phyloP scores from a whole-genome alignment of 1,140 invertebrate species.

The Drosophila pseudoananassae region DNA sequence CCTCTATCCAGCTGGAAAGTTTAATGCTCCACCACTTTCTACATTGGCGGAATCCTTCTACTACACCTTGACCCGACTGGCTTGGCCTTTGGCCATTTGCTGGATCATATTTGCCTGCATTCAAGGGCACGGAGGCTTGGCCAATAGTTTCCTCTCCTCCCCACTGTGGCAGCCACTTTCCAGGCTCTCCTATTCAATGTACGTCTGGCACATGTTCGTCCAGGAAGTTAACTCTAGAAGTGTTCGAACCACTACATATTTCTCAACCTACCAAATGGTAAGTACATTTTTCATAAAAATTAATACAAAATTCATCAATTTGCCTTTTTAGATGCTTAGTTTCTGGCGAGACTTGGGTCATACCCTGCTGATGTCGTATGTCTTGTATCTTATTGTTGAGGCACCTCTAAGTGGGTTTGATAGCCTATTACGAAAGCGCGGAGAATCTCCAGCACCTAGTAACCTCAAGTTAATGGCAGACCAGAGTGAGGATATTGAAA shows the following conservation, averaged over 20 bases:
- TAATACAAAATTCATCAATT: too few species aligned
- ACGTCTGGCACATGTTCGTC: constrained; percentile 84
- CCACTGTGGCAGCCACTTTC: constrained; percentile 84
- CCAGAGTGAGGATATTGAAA: neutral
- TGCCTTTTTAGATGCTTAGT: constrained; percentile 12
- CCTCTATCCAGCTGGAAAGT: constrained; percentile 59
- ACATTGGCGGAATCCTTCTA: constrained; percentile 86
- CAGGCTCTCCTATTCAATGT: constrained; percentile 85
- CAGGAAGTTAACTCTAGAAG: constrained; percentile 30
- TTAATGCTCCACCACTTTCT: constrained; percentile 49
- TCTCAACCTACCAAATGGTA: constrained; percentile 55
- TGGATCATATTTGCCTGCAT: constrained; percentile 89
- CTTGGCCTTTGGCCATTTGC: constrained; percentile 86
- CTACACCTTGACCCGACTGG: constrained; percentile 86
- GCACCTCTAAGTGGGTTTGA: constrained; percentile 37
- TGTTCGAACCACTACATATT: constrained; percentile 35
- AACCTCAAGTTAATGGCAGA: neutral
- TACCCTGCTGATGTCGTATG: constrained; percentile 27
- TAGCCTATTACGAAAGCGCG: neutral
- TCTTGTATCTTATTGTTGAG: constrained; percentile 38
- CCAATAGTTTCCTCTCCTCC: constrained; percentile 84
- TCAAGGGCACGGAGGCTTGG: constrained; percentile 86
- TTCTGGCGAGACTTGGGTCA: constrained; percentile 46
- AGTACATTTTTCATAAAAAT: neutral
- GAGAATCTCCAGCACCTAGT: neutral